Percentiles rank a stretch among this genome's conserved stretches.
Conservation (phyloP, 2,888 invertebrate genomes). For the Gnatocerus cornutus region DNA sequence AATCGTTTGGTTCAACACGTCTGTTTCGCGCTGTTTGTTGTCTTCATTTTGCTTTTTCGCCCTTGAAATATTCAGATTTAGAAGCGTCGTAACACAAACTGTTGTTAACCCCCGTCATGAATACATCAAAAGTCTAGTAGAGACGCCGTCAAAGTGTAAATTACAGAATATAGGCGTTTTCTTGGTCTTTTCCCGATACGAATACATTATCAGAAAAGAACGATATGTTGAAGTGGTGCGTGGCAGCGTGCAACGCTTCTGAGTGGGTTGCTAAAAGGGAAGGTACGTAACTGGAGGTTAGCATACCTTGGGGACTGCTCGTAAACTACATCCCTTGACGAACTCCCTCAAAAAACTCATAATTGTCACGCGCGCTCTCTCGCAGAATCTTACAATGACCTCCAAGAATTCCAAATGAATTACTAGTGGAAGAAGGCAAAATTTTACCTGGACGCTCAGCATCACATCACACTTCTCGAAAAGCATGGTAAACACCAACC, state of each 20-base stretch:
- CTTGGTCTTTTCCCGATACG: slow-evolving; percentile 45
- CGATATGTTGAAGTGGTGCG: slow-evolving; percentile 47
- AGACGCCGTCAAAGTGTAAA: slow-evolving; percentile 49
- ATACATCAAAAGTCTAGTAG: slow-evolving; percentile 49
- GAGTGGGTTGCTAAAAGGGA: slow-evolving; percentile 69
- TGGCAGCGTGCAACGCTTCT: slow-evolving; percentile 43
- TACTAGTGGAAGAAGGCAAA: background rate
- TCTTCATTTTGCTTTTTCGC: too few relatives aligned
- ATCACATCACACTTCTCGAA: slow-evolving; percentile 35
- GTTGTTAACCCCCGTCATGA: slow-evolving; percentile 49
- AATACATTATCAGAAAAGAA: slow-evolving; percentile 47
- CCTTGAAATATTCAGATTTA: slow-evolving; percentile 49
- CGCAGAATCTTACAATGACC: slow-evolving; percentile 21
- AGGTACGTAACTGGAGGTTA: slow-evolving; percentile 71
- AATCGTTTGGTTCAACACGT: too few relatives aligned
- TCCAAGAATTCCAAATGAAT: background rate
- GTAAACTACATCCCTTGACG: slow-evolving; percentile 71
- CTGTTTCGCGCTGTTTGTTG: too few relatives aligned
- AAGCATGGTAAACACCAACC: slow-evolving; percentile 24
- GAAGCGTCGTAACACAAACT: slow-evolving; percentile 47
- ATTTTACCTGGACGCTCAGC: slow-evolving; percentile 34
- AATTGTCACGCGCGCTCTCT: slow-evolving; percentile 36
- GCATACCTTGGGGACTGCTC: slow-evolving; percentile 70
- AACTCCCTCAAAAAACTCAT: slow-evolving; percentile 54
- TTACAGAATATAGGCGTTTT: slow-evolving; percentile 46